phyloP scores from a whole-genome alignment of 1,140 invertebrate genomes.

The Zaprionus tsacasi region DNA sequence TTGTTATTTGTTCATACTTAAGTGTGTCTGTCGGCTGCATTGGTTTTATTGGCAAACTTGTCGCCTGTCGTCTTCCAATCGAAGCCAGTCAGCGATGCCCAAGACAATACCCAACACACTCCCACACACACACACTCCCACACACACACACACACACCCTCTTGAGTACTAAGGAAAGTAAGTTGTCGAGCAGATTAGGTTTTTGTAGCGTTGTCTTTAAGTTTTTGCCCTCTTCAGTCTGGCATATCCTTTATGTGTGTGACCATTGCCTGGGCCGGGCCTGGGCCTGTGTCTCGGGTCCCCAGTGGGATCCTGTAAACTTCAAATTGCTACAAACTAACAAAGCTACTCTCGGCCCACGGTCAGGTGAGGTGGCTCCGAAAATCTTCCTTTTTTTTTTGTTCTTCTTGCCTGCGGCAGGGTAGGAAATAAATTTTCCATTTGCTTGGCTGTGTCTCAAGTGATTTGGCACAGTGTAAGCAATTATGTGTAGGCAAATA shows the following conservation, averaged over 20 bases:
- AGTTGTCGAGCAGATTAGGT: slow-evolving; percentile 80
- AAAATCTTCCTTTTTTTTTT: background rate
- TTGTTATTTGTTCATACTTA: slow-evolving; percentile 82
- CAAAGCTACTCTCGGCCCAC: slow-evolving; percentile 28
- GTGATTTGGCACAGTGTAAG: slow-evolving; percentile 11
- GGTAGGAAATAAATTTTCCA: slow-evolving; percentile 43
- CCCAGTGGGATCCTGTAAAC: slow-evolving; percentile 76
- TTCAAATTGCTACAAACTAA: slow-evolving; percentile 78
- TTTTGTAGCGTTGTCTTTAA: slow-evolving; percentile 77
- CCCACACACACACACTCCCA: slow-evolving; percentile 10
- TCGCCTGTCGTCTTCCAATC: slow-evolving; percentile 77
- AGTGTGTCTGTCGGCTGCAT: slow-evolving; percentile 79
- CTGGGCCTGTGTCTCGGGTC: slow-evolving; percentile 45
- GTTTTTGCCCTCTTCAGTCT: slow-evolving; percentile 51
- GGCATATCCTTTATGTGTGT: slow-evolving; percentile 11
- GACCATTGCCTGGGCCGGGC: background rate
- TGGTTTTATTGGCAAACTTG: slow-evolving; percentile 80
- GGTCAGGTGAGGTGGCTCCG: slow-evolving; percentile 40
- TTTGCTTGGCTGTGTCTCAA: slow-evolving; percentile 34
- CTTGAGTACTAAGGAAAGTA: slow-evolving; percentile 57
- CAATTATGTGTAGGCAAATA: slow-evolving; percentile 20
- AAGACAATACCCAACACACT: slow-evolving; percentile 64
- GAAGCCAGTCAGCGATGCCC: slow-evolving; percentile 70
- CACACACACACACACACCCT: background rate
- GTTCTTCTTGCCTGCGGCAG: slow-evolving; percentile 22